A percentile compares a stretch with the other conserved stretches of the same genome.
Evolutionary conservation across 1,140 invertebrate species (phyloP).

Genomic region (Brachionus rubens): DNA sequence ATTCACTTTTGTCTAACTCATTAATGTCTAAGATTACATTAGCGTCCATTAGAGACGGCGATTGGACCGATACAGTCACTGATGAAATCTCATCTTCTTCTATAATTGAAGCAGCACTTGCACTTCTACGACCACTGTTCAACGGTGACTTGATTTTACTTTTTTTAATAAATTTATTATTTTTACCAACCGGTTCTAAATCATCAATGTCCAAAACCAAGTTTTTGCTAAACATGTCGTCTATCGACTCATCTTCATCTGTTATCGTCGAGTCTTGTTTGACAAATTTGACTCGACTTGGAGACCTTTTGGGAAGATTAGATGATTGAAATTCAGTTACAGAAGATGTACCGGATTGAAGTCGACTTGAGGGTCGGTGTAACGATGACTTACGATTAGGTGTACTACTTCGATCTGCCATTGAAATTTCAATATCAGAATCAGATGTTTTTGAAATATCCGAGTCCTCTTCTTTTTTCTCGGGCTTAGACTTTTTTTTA

Average conservation of each 20-base stretch:
- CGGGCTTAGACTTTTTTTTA: constrained; percentile 7
- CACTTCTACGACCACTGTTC: not conserved
- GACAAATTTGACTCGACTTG: constrained; percentile 33
- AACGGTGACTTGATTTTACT: constrained; percentile 31
- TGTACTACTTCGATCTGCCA: constrained; percentile 15
- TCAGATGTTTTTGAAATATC: not conserved
- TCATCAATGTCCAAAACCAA: constrained; percentile 11
- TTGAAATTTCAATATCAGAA: constrained; percentile 20
- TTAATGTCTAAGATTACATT: constrained; percentile 38
- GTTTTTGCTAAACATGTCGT: constrained; percentile 10
- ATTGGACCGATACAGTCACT: constrained; percentile 9
- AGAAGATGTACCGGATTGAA: constrained; percentile 5
- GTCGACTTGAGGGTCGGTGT: not conserved
- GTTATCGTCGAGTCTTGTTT: constrained; percentile 22
- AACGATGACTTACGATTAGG: constrained; percentile 8
- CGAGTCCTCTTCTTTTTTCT: not conserved
- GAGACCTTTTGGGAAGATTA: constrained; percentile 28
- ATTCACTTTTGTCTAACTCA: constrained; percentile 18
- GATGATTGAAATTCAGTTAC: not conserved
- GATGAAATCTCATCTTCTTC: constrained; percentile 22
- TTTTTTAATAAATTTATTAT: not conserved
- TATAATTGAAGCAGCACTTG: constrained; percentile 29
- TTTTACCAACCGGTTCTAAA: not conserved
- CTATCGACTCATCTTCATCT: constrained; percentile 13
- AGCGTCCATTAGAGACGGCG: constrained; percentile 22